phyloP scores from a whole-genome alignment of 2,797 vertebrate species.

The Vipera latastei region DNA sequence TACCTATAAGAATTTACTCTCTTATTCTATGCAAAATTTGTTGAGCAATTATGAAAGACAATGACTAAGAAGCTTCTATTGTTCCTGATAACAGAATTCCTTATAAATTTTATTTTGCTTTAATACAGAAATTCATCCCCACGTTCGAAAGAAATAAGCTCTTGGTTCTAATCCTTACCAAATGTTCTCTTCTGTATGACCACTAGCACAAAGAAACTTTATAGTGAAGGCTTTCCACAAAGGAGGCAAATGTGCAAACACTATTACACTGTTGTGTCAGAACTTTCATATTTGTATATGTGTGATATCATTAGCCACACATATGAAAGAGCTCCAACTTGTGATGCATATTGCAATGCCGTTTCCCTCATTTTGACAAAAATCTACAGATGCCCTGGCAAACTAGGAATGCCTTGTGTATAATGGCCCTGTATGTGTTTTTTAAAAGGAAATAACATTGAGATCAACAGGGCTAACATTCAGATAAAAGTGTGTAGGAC shows the following conservation, averaged over 20 bases:
- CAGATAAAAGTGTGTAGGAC: background rate
- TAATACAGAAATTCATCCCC: background rate
- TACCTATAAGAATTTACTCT: too few species aligned
- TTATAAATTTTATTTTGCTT: background rate
- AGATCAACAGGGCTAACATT: background rate
- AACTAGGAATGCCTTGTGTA: background rate
- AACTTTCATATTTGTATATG: background rate
- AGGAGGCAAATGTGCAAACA: background rate
- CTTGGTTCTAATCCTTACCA: background rate
- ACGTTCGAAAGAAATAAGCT: background rate
- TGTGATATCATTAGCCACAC: background rate
- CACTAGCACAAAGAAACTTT: background rate
- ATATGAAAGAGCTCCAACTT: too few species aligned
- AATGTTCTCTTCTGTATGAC: background rate
- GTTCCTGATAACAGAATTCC: background rate
- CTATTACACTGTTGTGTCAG: background rate
- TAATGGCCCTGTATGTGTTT: background rate
- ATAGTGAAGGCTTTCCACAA: background rate
- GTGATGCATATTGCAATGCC: background rate
- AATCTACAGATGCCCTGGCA: background rate
- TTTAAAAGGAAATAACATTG: background rate
- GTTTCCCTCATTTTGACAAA: background rate
- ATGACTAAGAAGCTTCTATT: background rate
- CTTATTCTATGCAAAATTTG: too few species aligned
- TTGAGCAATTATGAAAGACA: background rate